A percentile compares a stretch with the other conserved stretches of the same genome.
Conservation (phyloP, 2,888 invertebrate species). For the Mechanitis mazaeus region DNA sequence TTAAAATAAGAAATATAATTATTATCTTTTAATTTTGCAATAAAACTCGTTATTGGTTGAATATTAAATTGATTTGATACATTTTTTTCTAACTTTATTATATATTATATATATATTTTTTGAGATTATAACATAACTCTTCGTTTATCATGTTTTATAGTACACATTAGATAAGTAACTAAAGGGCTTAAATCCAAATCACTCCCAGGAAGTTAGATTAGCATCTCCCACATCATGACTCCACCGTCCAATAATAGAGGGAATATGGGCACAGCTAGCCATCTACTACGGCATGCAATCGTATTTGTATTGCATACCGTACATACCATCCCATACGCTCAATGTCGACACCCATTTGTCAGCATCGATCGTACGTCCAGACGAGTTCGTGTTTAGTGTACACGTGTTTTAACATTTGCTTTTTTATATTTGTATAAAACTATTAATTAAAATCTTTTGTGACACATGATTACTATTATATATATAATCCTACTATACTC, state of each 20-base stretch:
- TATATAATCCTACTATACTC: too few species aligned
- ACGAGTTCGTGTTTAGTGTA: constrained; percentile 8
- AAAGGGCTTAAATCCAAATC: constrained; percentile 31
- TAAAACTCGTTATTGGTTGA: too few species aligned
- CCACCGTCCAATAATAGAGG: constrained; percentile 54
- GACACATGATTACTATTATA: too few species aligned
- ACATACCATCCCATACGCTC: constrained; percentile 30
- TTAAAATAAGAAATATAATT: constrained; percentile 24
- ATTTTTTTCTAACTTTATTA: too few species aligned
- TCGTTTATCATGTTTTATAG: too few species aligned
- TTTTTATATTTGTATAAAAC: neutral
- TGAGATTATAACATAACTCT: too few species aligned
- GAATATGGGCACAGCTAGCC: constrained; percentile 43
- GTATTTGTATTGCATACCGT: constrained; percentile 38
- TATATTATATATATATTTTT: too few species aligned
- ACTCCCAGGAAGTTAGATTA: constrained; percentile 58
- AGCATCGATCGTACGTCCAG: constrained; percentile 55
- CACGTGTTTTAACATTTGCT: constrained; percentile 10
- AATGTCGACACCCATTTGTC: constrained; percentile 68
- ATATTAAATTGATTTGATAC: too few species aligned
- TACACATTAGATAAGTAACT: too few species aligned
- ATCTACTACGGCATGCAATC: constrained; percentile 65
- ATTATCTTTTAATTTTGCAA: constrained; percentile 5
- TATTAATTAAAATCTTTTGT: neutral
- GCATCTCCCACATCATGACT: constrained; percentile 54